phyloP scores from a whole-genome alignment of 2,888 invertebrate genomes.

The Uloborus plumipes region DNA sequence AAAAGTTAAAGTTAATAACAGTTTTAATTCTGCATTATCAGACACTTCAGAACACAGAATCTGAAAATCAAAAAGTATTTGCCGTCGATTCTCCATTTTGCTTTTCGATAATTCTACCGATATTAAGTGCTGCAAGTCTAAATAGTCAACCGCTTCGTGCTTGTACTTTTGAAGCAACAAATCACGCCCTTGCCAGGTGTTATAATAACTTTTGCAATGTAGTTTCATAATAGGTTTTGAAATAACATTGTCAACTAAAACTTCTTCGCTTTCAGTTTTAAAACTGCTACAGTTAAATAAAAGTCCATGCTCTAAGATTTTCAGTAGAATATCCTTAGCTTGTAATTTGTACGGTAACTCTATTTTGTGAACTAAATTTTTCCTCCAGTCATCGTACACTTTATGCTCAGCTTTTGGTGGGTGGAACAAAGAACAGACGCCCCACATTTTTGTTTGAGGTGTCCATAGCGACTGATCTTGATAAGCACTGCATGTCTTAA shows the following conservation, averaged over 20 bases:
- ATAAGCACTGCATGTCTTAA: slow-evolving; percentile 20
- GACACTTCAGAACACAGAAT: slow-evolving; percentile 15
- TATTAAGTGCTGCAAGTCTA: slow-evolving; percentile 37
- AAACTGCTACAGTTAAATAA: slow-evolving; percentile 30
- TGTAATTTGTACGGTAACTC: background rate
- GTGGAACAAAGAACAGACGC: slow-evolving; percentile 28
- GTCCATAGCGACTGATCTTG: slow-evolving; percentile 12
- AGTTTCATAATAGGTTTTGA: slow-evolving; percentile 26
- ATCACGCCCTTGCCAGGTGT: slow-evolving; percentile 46
- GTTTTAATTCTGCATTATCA: background rate
- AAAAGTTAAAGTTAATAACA: slow-evolving; percentile 16
- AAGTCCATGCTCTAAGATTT: slow-evolving; percentile 33
- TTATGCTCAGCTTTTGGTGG: background rate
- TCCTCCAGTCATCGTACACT: background rate
- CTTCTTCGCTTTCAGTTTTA: background rate
- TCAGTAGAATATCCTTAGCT: slow-evolving; percentile 11
- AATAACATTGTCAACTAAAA: background rate
- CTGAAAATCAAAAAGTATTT: slow-evolving; percentile 13
- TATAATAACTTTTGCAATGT: slow-evolving; percentile 29
- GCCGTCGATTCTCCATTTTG: slow-evolving; percentile 1
- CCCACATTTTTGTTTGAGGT: slow-evolving; percentile 21
- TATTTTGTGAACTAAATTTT: slow-evolving; percentile 9
- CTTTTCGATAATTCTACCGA: slow-evolving; percentile 25
- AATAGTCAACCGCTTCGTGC: background rate
- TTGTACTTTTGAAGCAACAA: slow-evolving; percentile 2